Evolutionary conservation across 2,113 vertebrate species (phyloP).

Genomic region (Empidonax traillii): DNA sequence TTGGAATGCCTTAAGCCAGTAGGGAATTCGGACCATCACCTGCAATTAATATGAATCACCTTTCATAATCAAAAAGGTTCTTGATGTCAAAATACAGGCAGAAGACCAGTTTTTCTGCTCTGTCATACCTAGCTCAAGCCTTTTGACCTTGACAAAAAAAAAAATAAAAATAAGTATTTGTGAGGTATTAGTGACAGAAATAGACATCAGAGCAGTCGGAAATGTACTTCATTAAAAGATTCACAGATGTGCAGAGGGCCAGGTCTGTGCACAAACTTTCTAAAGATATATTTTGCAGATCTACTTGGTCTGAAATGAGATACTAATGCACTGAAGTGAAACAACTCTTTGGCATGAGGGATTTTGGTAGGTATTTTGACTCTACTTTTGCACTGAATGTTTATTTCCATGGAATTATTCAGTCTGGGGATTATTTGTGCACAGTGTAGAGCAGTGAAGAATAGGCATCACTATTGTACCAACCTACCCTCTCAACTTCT

Average conservation of each 20-base stretch:
- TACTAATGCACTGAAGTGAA: neutral
- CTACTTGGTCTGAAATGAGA: neutral
- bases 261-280: neutral
- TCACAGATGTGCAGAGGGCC: neutral
- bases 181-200: neutral
- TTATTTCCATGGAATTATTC: neutral
- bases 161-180: neutral
- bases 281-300: neutral
- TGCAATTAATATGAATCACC: neutral
- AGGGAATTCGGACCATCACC: neutral
- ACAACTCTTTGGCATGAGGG: neutral
- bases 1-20: neutral
- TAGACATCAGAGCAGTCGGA: neutral
- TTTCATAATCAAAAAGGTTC: neutral
- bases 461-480: neutral
- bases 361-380: neutral
- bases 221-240: neutral
- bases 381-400: neutral
- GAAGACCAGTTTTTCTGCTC: neutral
- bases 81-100: neutral
- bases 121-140: neutral
- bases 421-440: neutral
- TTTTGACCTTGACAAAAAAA: neutral
- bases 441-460: neutral
- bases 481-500: neutral